Evolutionary conservation across 2,113 vertebrate species (phyloP), one percentile per base, ranked within the genome.

Genomic region (Lophotis ruficrista): DNA sequence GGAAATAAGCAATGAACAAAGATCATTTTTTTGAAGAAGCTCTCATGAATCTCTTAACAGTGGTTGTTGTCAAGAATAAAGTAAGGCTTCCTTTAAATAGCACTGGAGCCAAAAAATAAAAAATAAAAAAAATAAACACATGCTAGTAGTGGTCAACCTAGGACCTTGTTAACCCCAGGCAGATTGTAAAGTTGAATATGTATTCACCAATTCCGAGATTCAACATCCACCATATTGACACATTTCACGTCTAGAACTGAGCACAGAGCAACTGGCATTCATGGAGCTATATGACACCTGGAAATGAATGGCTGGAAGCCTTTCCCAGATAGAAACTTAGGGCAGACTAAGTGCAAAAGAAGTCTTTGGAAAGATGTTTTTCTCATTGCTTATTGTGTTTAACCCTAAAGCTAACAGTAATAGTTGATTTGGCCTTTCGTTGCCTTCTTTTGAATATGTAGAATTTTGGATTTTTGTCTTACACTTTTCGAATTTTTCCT

Each of bases 261-360:
- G 66, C 47, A 71, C 27, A 28, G 43, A 79, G 16, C 8, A 89
- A 53, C 8, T 31, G 19, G 14, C 25, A 60, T 35, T 51, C 66
- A 79, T 0, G 0, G 21, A 73, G 11, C 41, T 75, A 66, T 30
- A 18, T 0, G 0, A 50, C 17, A 64, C 15, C 17, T 38, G 19
- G 25, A 77, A 83, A 81, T 38, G 5, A 89, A 47, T 27, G 13
- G 28, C 1, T 57, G 33, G 18, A 89, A 93, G 14, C 18, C 31
- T 78, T 78, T 87, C 28, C 56, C 30, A 66, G 51, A 70, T 9
- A 65, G 19, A 66, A 91, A 58, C 28, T 50, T 27, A 6, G 15
- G 19, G 16, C 12, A 84, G 7, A 54, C 6, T 35, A 57, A 35
- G 12, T 22, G 14, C 64, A 92, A 57, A 48, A 62, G 27, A 4